These are phyloP conservation scores for Scaptomyza polygonia DNA, from an alignment of 2,888 invertebrate genomes.

Conservation along the genomic window DNA sequence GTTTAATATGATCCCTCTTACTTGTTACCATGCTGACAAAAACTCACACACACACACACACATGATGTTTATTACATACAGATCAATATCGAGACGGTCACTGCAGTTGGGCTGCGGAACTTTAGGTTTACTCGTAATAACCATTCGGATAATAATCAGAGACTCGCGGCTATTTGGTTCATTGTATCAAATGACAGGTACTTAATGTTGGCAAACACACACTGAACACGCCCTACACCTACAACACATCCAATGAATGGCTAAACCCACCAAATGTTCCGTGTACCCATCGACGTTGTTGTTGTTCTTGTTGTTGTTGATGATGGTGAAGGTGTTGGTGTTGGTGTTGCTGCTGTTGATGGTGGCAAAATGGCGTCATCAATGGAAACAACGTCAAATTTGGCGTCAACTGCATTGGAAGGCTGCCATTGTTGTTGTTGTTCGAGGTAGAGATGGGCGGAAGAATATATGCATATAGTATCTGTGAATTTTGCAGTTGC, in stretches of 20 bases:
- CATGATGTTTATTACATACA: slow-evolving; percentile 1
- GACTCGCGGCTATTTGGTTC: slow-evolving; percentile 41
- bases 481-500: no score
- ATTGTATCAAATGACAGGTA: slow-evolving; percentile 48
- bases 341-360: slow-evolving; percentile 22
- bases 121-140: slow-evolving; percentile 17
- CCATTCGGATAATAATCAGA: slow-evolving; percentile 39
- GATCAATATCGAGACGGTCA: slow-evolving; percentile 5
- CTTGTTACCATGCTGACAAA: no score
- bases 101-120: background rate
- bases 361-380: slow-evolving; percentile 29
- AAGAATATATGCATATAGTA: no score
- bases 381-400: slow-evolving; percentile 36
- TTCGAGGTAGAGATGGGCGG: no score
- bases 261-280: slow-evolving; percentile 1
- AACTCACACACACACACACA: background rate
- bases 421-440: background rate
- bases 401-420: slow-evolving; percentile 31
- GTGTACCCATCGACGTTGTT: background rate
- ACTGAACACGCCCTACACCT: slow-evolving; percentile 32
- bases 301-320: slow-evolving; percentile 19
- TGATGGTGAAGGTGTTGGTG: slow-evolving; percentile 8
- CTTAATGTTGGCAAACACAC: slow-evolving; percentile 20
- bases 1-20: no score
- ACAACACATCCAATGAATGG: slow-evolving; percentile 14